Base-by-base conservation (phyloP, 1,140 invertebrate species). In the Scaptodrosophila lebanonensis region DNA sequence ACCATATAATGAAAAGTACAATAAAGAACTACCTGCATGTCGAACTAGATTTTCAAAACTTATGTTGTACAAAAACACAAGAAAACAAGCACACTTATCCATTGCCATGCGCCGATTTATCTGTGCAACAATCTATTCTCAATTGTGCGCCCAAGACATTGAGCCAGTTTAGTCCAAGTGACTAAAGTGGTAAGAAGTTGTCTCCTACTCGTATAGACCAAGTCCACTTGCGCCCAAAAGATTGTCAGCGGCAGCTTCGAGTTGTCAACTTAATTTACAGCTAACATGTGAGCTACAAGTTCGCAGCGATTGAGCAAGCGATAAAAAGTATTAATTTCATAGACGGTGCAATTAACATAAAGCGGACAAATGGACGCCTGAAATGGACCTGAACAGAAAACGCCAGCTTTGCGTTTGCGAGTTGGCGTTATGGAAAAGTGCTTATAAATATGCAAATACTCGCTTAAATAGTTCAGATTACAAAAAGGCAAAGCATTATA, bases 261-360 rank as follows among this genome's bases (percentile, higher is more conserved):
- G 75, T 82, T 82, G 75, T 82, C 75, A 82, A 82, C 75, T 82
- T 82, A 82, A 82, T 82, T 82, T 82, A 82, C 75, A 82, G 76
- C 75, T 82, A 82, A 82, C 75, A 82, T 73, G 73, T 77, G 75
- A 82, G 75, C 70, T 82, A 82, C 75, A 82, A 82, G 75, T 82
- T 82, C 75, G 69, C 73, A 42, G 75, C 62, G 75, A 79, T 79
- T 82, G 75, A 73, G 75, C 75, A 82, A 69, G 65, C 66, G 75
- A 82, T 82, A 82, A 82, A 82, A 83, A 75, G 75, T 82, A 82
- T 82, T 82, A 82, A 82, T 82, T 82, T 82, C 69, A 82, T 83
- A 75, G 75, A 66, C 68, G 25, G 59, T 69, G 75, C 73, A 79
- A 79, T 79, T 79, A 79, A 79, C 73, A 79, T 79, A 77, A 66